These are phyloP conservation scores for Dasyornis broadbenti DNA, from an alignment of 2,113 vertebrate species.

Conservation along the genomic window DNA sequence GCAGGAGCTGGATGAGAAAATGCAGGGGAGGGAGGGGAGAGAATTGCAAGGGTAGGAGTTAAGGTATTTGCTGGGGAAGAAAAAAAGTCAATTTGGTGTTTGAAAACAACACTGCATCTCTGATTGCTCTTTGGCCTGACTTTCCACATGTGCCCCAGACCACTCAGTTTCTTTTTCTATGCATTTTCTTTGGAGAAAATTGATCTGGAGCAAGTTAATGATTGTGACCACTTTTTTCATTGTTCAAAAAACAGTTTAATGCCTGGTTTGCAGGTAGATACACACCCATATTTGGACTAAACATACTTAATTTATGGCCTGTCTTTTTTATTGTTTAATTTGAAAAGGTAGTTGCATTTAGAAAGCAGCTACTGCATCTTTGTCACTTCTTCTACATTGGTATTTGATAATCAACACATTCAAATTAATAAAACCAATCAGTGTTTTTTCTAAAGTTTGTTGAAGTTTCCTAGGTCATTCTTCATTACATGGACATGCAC, in stretches of 20 bases:
- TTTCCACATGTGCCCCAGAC: neutral
- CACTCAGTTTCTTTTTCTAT: neutral
- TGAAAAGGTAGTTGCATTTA: neutral
- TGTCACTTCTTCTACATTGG: neutral
- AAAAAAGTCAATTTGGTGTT: neutral
- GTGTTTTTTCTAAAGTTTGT: neutral
- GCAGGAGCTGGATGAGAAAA: neutral
- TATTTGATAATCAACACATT: neutral
- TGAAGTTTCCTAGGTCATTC: neutral
- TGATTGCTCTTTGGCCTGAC: neutral
- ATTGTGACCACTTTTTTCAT: neutral
- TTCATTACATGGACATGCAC: rapidly evolving
- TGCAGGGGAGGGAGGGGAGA: neutral
- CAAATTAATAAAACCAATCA: neutral
- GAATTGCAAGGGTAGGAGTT: neutral
- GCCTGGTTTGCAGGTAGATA: neutral
- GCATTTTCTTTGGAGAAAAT: neutral
- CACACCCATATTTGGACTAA: neutral
- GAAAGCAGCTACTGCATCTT: neutral
- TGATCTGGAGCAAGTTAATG: neutral
- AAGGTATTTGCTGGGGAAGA: neutral
- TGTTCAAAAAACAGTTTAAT: neutral
- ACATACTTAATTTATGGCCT: neutral
- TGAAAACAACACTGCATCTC: neutral
- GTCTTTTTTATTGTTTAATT: neutral